Evolutionary conservation across 1,140 invertebrate species (phyloP).

Genomic region (Hetaerina americana): DNA sequence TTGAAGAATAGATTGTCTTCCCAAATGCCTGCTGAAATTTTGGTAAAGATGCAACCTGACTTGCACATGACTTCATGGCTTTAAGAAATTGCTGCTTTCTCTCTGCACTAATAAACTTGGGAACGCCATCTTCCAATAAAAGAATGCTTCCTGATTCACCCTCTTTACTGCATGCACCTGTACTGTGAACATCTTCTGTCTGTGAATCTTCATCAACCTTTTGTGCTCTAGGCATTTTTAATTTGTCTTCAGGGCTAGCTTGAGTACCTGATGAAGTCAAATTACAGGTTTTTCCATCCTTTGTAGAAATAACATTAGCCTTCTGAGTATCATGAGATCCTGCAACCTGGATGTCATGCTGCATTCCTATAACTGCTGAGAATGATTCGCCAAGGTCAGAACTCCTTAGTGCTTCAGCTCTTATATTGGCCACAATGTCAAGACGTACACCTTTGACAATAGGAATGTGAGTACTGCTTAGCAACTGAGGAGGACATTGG

Average conservation of each 20-base stretch:
- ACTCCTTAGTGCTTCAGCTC: not conserved
- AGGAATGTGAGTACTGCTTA: not conserved
- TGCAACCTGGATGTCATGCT: not conserved
- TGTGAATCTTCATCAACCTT: not conserved
- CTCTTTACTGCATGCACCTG: not conserved
- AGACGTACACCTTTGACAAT: slow-evolving; percentile 4
- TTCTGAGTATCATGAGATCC: not conserved
- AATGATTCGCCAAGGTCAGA: not conserved
- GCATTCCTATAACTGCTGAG: not conserved
- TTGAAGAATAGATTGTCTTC: slow-evolving; percentile 34
- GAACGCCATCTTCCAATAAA: not conserved
- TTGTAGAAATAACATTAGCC: not conserved
- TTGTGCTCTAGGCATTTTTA: not conserved
- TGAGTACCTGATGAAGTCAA: not conserved
- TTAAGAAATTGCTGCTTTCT: slow-evolving; percentile 22
- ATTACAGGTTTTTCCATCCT: no score
- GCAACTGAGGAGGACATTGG: slow-evolving; percentile 1
- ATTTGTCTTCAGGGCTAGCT: not conserved
- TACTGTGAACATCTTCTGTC: not conserved
- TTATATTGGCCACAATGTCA: not conserved
- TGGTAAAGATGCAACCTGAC: slow-evolving; percentile 33
- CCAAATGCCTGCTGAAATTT: slow-evolving; percentile 71
- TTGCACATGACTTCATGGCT: slow-evolving; percentile 19
- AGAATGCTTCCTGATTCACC: not conserved
- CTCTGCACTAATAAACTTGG: not conserved